These are phyloP conservation scores for Pollenia griseotomentosa DNA, from an alignment of 2,888 invertebrate genomes.

Conservation along the genomic window DNA sequence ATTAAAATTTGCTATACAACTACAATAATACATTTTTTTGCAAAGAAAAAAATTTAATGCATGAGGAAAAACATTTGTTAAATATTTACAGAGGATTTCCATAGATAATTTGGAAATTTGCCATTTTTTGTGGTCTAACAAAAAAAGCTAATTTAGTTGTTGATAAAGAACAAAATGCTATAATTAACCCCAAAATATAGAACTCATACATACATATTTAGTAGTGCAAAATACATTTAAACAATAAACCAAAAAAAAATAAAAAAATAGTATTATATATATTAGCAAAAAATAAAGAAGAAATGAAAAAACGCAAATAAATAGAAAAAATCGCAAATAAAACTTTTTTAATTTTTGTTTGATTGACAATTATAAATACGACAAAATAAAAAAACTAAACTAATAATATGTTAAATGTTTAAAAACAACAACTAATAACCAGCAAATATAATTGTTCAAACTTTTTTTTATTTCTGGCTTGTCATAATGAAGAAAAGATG, in stretches of 20 bases:
- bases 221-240: slow-evolving; percentile 49
- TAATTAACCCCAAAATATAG: slow-evolving; percentile 70
- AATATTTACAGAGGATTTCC: slow-evolving; percentile 62
- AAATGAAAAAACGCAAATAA: slow-evolving; percentile 25
- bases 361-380: slow-evolving; percentile 63
- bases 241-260: not conserved
- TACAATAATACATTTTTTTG: slow-evolving; percentile 12
- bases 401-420: slow-evolving; percentile 50
- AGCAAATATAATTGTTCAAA: slow-evolving; percentile 56
- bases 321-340: slow-evolving; percentile 29
- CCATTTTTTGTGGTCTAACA: slow-evolving; percentile 67
- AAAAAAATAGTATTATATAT: slow-evolving; percentile 37
- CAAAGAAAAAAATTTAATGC: slow-evolving; percentile 20
- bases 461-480: slow-evolving; percentile 20
- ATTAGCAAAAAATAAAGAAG: slow-evolving; percentile 35
- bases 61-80: slow-evolving; percentile 24
- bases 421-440: slow-evolving; percentile 9
- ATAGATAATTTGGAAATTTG: slow-evolving; percentile 68
- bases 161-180: slow-evolving; percentile 69
- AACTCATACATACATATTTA: slow-evolving; percentile 41
- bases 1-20: slow-evolving; percentile 44
- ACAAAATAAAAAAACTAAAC: slow-evolving; percentile 39
- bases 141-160: slow-evolving; percentile 43
- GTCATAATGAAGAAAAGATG: slow-evolving; percentile 35
- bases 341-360: slow-evolving; percentile 16